A percentile compares a stretch with the other conserved stretches of the same genome.
These are phyloP conservation scores for Peromyscus maniculatus DNA, from an alignment of 2,113 vertebrate genomes.

Conservation along the genomic window DNA sequence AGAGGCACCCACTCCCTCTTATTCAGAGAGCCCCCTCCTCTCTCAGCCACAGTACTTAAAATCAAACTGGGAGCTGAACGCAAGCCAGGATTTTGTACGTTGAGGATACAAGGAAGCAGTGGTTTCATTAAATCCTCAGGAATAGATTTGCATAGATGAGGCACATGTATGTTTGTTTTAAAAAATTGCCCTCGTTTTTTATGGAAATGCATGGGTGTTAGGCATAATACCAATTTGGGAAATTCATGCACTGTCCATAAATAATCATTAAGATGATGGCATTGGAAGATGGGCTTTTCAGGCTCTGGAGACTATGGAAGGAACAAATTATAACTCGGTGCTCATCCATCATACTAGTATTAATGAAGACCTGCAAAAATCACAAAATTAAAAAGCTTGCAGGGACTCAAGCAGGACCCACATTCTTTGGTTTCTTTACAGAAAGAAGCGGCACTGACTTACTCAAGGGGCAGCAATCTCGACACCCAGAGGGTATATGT, in stretches of 20 bases:
- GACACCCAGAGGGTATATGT: not conserved
- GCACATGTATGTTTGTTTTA: slow-evolving; percentile 49
- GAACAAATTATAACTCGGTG: slow-evolving; percentile 25
- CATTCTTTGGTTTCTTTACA: not conserved
- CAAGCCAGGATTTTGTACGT: slow-evolving; percentile 37
- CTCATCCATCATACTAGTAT: not conserved
- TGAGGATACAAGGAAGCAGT: not conserved
- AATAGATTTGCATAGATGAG: slow-evolving; percentile 77
- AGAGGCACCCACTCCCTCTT: slow-evolving; percentile 12
- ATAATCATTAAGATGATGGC: slow-evolving; percentile 38
- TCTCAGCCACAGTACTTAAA: not conserved
- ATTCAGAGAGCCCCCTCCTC: slow-evolving; percentile 71
- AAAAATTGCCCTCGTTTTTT: slow-evolving; percentile 58
- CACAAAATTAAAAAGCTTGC: slow-evolving; percentile 7
- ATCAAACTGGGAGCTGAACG: slow-evolving; percentile 60
- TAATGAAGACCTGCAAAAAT: slow-evolving; percentile 32
- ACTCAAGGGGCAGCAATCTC: not conserved
- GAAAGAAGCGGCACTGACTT: not conserved
- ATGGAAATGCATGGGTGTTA: slow-evolving; percentile 45
- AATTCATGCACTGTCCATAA: slow-evolving; percentile 41
- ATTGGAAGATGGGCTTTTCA: not conserved
- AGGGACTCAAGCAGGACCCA: not conserved
- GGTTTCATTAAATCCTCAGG: slow-evolving; percentile 55
- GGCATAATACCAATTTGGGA: not conserved
- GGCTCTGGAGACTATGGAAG: not conserved